Evolutionary conservation across 2,797 vertebrate species (phyloP), one percentile per base, ranked within the genome.

Genomic region (Urocyon cinereoargenteus): DNA sequence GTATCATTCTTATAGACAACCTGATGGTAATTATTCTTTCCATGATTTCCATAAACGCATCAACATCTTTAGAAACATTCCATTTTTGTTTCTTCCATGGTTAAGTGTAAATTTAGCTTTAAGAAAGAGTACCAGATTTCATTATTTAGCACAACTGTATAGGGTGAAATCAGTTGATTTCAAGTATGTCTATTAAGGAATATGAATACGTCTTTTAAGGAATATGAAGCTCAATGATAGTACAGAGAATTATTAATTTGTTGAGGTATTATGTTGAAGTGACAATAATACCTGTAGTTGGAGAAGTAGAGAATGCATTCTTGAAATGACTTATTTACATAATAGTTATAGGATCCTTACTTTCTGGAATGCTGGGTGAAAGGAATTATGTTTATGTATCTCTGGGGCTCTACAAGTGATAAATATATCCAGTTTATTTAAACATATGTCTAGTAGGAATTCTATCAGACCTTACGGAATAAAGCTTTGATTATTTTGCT

Each of bases 1-100:
- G 97, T 99, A 99, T 98, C 99, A 99, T 98, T 99, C 99, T 40
- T 99, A 99, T 92, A 99, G 99, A 98, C 99, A 99, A 98, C 99
- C 99, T 34, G 99, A 99, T 99, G 99, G 99, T 99, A 99, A 99
- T 96, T 98, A 95, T 97, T 68, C 95, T 96, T 92, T 45, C 94
- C 82, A 40, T 97, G 82, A 86, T 86, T 96, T 97, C 86, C 49
- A 1, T 97, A 66, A 84, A 36, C 36, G 7, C 68, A 19, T 22
- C 84, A 22, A 24, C 93, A 79, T 96, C 1, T 98, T 90, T 62
- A 87, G 34, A 78, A 16, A 61, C 26, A 97, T 96, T 92, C 45
- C 90, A 49, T 40, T 95, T 91, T 92, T 97, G 40, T 90, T 70
- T 93, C 51, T 24, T 79, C 77, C 90, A 94, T 70, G 11, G 31